Conservation (phyloP, 2,797 vertebrate genomes). For the Lacerta viridis region DNA sequence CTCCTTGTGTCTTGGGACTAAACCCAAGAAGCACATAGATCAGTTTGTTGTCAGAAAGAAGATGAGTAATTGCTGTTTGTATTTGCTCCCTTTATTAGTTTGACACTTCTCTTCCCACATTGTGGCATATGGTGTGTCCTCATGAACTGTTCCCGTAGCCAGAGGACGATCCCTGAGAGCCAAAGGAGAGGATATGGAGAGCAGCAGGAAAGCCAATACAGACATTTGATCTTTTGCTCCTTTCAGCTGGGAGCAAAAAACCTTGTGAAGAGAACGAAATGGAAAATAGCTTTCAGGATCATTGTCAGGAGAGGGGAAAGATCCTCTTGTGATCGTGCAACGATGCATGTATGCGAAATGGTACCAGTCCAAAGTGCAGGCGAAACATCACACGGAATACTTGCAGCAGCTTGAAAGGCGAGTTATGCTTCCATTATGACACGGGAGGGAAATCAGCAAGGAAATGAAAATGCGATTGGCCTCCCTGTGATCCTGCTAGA, state of each 20-base stretch:
- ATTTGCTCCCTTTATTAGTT: neutral
- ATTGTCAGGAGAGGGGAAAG: neutral
- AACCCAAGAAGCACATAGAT: neutral
- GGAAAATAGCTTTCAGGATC: conserved; percentile 3
- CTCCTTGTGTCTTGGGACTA: neutral
- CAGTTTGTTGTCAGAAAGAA: conserved; percentile 23
- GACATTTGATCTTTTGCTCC: conserved; percentile 13
- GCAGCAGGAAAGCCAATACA: conserved; percentile 10
- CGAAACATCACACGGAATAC: conserved; percentile 20
- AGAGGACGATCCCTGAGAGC: neutral
- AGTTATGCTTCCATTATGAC: conserved; percentile 3
- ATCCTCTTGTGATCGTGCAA: conserved; percentile 13
- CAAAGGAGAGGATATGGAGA: neutral
- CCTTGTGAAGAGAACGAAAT: neutral
- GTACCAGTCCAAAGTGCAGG: neutral
- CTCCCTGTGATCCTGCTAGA: neutral
- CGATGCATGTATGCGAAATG: conserved; percentile 24
- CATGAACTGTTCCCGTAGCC: neutral
- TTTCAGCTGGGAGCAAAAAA: conserved; percentile 32
- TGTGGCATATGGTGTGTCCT: conserved; percentile 3
- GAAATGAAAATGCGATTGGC: conserved; percentile 18
- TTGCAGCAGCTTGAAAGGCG: conserved; percentile 31
- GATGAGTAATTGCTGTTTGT: conserved; percentile 10
- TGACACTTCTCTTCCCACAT: neutral
- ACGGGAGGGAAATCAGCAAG: conserved; percentile 18